phyloP scores from a whole-genome alignment of 1,140 invertebrate species.

The Drosophila melanica region DNA sequence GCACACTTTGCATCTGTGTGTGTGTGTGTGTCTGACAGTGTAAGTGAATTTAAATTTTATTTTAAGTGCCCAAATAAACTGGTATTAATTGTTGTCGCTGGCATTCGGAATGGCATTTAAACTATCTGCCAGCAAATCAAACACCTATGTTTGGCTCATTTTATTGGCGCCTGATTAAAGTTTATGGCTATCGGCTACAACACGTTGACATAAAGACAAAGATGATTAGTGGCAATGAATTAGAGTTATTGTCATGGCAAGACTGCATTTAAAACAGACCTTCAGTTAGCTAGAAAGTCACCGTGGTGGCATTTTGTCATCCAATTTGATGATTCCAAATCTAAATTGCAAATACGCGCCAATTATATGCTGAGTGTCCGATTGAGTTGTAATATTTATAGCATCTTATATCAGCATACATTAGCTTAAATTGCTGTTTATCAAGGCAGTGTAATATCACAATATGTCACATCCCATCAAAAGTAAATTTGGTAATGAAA shows the following conservation, averaged over 20 bases:
- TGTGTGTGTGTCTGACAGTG: constrained; percentile 8
- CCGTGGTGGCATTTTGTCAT: background rate
- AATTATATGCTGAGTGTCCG: constrained; percentile 24
- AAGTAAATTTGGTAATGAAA: background rate
- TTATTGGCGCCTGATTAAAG: constrained; percentile 62
- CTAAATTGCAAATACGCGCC: constrained; percentile 47
- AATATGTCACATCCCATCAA: background rate
- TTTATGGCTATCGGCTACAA: constrained; percentile 44
- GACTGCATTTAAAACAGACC: constrained; percentile 28
- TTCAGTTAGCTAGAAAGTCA: constrained; percentile 43
- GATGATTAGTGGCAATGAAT: constrained; percentile 44
- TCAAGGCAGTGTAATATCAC: background rate
- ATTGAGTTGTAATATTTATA: constrained; percentile 47
- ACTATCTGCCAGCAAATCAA: constrained; percentile 26
- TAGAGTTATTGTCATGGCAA: constrained; percentile 50
- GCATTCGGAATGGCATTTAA: constrained; percentile 63
- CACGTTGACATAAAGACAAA: constrained; percentile 44
- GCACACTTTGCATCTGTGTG: background rate
- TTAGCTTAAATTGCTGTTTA: constrained; percentile 1
- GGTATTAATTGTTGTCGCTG: constrained; percentile 70
- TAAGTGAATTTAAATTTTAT: constrained; percentile 69
- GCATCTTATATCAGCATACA: constrained; percentile 18
- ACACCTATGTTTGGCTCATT: constrained; percentile 38
- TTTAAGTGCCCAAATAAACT: constrained; percentile 71
- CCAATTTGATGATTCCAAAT: constrained; percentile 10